Evolutionary conservation across 2,888 invertebrate species (phyloP).

Genomic region (Hylaea fasciaria): DNA sequence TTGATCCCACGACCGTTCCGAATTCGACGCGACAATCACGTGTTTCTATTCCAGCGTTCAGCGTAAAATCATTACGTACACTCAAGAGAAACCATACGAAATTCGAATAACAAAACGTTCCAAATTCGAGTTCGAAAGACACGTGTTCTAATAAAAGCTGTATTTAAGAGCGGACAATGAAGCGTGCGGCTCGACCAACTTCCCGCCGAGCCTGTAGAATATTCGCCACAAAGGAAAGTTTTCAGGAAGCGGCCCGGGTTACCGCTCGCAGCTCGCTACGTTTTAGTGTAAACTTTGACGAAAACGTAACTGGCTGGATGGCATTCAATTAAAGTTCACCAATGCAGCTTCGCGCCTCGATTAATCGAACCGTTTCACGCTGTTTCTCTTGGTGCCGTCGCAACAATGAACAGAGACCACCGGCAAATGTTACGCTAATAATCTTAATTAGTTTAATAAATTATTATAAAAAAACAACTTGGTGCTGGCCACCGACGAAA

Average conservation of each 20-base stretch:
- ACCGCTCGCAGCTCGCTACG: slow-evolving; percentile 64
- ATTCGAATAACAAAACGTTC: slow-evolving; percentile 18
- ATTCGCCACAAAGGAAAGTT: slow-evolving; percentile 79
- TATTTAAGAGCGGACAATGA: slow-evolving; percentile 62
- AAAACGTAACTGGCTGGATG: slow-evolving; percentile 65
- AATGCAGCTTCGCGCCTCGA: slow-evolving; percentile 21
- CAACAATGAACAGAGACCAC: slow-evolving; percentile 4
- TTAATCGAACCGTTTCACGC: neutral
- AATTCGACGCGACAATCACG: neutral
- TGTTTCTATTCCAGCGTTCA: slow-evolving; percentile 6
- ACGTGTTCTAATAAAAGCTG: slow-evolving; percentile 52
- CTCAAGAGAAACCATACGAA: slow-evolving; percentile 17
- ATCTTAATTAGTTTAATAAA: slow-evolving; percentile 60
- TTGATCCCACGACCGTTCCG: neutral
- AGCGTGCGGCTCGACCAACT: slow-evolving; percentile 57
- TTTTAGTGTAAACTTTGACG: slow-evolving; percentile 71
- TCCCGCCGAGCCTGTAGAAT: slow-evolving; percentile 71
- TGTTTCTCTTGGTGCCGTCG: neutral
- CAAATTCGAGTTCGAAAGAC: slow-evolving; percentile 45
- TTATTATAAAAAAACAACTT: slow-evolving; percentile 65
- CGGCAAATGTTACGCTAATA: slow-evolving; percentile 29
- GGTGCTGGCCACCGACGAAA: slow-evolving; percentile 76
- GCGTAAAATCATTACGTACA: slow-evolving; percentile 7
- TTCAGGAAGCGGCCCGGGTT: slow-evolving; percentile 77
- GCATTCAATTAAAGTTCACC: slow-evolving; percentile 66